These are phyloP conservation scores for Tadarida brasiliensis DNA, from an alignment of 2,797 vertebrate species.

Conservation along the genomic window DNA sequence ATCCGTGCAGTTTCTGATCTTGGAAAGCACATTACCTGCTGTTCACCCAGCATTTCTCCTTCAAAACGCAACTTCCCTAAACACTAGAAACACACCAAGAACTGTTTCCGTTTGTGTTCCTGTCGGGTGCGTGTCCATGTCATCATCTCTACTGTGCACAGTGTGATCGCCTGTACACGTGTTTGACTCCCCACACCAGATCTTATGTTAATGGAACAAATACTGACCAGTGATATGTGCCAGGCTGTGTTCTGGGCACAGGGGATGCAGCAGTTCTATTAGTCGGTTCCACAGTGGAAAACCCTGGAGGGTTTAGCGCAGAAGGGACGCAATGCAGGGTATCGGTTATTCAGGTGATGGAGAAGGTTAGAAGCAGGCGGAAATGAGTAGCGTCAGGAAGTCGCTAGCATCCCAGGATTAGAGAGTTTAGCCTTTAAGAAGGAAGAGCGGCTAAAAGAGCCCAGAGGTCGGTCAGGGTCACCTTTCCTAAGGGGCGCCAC, in stretches of 20 bases:
- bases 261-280: background rate
- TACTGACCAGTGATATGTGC: background rate
- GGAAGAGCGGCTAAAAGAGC: background rate
- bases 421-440: too few species aligned
- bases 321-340: background rate
- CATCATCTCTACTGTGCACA: background rate
- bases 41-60: background rate
- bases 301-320: background rate
- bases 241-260: background rate
- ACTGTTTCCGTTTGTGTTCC: background rate
- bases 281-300: background rate
- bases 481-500: background rate
- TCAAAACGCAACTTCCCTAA: background rate
- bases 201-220: background rate
- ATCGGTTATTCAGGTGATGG: background rate
- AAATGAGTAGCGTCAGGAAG: background rate
- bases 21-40: background rate
- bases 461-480: too few species aligned
- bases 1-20: background rate
- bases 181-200: background rate
- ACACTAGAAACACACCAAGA: background rate
- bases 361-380: background rate
- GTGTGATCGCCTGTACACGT: background rate
- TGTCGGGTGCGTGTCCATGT: background rate
- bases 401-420: background rate